Conservation (phyloP, 2,888 invertebrate genomes). For the Entomobrya proxima region DNA sequence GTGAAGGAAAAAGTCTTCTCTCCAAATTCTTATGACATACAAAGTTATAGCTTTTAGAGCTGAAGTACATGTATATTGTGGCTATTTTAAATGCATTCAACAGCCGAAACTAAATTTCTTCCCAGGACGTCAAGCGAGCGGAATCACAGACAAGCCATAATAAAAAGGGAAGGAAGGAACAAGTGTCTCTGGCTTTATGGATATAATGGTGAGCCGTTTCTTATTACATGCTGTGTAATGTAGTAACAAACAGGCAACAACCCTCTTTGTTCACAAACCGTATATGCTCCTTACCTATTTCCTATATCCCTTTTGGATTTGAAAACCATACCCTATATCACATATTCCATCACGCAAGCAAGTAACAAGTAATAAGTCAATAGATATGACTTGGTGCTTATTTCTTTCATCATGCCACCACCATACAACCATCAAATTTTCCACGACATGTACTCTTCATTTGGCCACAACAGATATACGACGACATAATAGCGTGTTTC, state of each 20-base stretch:
- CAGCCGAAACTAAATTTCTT: slow-evolving; percentile 65
- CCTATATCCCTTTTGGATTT: neutral
- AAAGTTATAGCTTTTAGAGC: slow-evolving; percentile 25
- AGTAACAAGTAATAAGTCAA: slow-evolving; percentile 9
- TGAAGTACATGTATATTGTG: neutral
- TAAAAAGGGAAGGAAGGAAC: slow-evolving; percentile 62
- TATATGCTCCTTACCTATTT: neutral
- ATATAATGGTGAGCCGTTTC: neutral
- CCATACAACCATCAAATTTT: neutral
- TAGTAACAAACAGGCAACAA: neutral
- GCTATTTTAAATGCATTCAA: slow-evolving; percentile 29
- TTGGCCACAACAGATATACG: neutral
- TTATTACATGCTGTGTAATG: neutral
- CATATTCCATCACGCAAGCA: slow-evolving; percentile 4
- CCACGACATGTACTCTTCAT: neutral
- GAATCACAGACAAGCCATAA: slow-evolving; percentile 50
- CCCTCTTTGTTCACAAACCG: slow-evolving; percentile 21
- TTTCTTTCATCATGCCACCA: neutral
- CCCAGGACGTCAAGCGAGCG: slow-evolving; percentile 60
- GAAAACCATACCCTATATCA: slow-evolving; percentile 63
- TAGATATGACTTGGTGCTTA: slow-evolving; percentile 9
- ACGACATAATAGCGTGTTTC: neutral
- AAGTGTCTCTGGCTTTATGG: slow-evolving; percentile 54
- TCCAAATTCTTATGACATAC: slow-evolving; percentile 29
- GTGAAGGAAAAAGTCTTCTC: slow-evolving; percentile 1